phyloP scores from a whole-genome alignment of 1,140 invertebrate genomes.

The Homalodisca vitripennis region DNA sequence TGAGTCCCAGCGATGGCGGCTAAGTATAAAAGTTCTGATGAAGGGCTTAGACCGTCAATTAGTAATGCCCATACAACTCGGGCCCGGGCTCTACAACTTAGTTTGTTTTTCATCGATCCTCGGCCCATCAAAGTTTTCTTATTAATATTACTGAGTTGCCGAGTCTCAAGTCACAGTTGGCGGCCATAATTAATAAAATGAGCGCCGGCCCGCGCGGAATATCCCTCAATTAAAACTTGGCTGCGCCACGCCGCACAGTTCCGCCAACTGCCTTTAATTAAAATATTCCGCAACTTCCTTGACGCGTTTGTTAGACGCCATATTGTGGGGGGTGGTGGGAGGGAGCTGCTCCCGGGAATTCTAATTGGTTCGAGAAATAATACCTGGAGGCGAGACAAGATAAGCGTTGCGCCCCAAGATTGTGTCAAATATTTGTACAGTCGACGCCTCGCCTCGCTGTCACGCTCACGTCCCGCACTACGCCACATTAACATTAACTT shows the following conservation, averaged over 20 bases:
- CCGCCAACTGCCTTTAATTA: constrained; percentile 37
- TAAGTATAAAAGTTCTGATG: constrained; percentile 18
- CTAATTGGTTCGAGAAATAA: constrained; percentile 33
- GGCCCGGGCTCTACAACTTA: background rate
- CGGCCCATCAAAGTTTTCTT: constrained; percentile 30
- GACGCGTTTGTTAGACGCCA: constrained; percentile 36
- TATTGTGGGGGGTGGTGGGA: constrained; percentile 21
- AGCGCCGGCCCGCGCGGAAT: constrained; percentile 39
- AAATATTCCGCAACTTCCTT: constrained; percentile 41
- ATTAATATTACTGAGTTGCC: constrained; percentile 29
- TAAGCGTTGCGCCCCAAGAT: constrained; percentile 5
- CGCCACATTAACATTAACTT: too few relatives aligned
- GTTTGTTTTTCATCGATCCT: constrained; percentile 16
- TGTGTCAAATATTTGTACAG: constrained; percentile 23
- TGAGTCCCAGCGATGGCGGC: background rate
- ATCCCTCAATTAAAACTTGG: constrained; percentile 44
- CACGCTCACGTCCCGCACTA: too few relatives aligned
- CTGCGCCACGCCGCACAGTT: too few relatives aligned
- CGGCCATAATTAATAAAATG: constrained; percentile 43
- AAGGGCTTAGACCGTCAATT: constrained; percentile 1
- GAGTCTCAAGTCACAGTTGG: constrained; percentile 29
- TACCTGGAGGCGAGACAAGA: constrained; percentile 20
- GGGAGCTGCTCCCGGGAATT: constrained; percentile 9
- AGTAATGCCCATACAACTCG: constrained; percentile 11
- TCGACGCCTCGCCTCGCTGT: too few relatives aligned